These are phyloP conservation scores for Agonopterix arenella DNA, from an alignment of 2,888 invertebrate genomes.

Conservation along the genomic window DNA sequence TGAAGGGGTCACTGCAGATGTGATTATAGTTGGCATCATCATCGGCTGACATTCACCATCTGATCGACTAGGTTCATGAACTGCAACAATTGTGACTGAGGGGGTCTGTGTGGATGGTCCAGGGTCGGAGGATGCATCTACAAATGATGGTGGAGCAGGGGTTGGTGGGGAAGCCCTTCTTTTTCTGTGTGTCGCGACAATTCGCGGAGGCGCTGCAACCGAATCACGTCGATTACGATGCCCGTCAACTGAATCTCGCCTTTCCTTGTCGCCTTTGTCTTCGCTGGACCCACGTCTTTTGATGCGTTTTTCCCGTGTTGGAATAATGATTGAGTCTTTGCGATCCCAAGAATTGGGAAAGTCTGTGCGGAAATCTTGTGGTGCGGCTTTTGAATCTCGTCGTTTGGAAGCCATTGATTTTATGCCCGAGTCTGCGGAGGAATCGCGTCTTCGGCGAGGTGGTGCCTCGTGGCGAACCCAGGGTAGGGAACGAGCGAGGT, in stretches of 20 bases:
- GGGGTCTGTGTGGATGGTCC: slow-evolving; percentile 71
- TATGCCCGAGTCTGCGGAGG: slow-evolving; percentile 91
- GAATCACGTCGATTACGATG: slow-evolving; percentile 84
- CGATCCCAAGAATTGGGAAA: slow-evolving; percentile 84
- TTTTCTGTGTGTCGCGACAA: slow-evolving; percentile 80
- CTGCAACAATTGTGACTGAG: slow-evolving; percentile 64
- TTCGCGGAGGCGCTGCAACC: slow-evolving; percentile 78
- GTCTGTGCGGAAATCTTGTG: slow-evolving; percentile 83
- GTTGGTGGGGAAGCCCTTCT: slow-evolving; percentile 59
- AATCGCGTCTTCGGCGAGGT: slow-evolving; percentile 87
- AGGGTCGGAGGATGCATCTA: slow-evolving; percentile 80
- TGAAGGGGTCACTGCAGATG: slow-evolving; percentile 89
- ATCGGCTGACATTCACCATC: slow-evolving; percentile 79
- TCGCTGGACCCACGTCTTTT: slow-evolving; percentile 81
- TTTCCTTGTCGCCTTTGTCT: slow-evolving; percentile 73
- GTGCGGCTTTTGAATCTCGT: slow-evolving; percentile 82
- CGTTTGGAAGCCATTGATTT: slow-evolving; percentile 84
- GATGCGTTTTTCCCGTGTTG: slow-evolving; percentile 61
- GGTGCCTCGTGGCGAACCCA: slow-evolving; percentile 83
- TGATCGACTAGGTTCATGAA: slow-evolving; percentile 71
- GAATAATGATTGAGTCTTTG: slow-evolving; percentile 78
- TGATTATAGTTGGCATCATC: slow-evolving; percentile 85
- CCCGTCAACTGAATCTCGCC: slow-evolving; percentile 83
- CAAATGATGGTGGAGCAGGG: slow-evolving; percentile 70
- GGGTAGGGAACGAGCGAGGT: slow-evolving; percentile 89